phyloP scores from a whole-genome alignment of 2,797 vertebrate genomes.

The Dallia pectoralis region DNA sequence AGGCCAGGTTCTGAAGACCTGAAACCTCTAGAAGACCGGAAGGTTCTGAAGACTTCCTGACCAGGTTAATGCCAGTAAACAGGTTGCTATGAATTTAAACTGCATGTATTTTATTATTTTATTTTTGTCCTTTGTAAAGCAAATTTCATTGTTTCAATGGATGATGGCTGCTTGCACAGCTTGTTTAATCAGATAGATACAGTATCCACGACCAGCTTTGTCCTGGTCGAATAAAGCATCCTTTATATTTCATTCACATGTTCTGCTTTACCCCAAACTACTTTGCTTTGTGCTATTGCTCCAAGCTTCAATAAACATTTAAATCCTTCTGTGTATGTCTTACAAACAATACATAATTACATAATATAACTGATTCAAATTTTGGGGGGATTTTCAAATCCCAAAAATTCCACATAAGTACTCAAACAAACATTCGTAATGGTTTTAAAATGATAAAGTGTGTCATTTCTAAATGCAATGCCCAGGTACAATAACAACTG shows the following conservation, averaged over 20 bases:
- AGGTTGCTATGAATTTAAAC: too few relatives aligned
- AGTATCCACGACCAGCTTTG: conserved; percentile 40
- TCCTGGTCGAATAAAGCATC: conserved; percentile 47
- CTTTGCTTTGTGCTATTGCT: conserved; percentile 49
- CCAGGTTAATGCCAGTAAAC: too few relatives aligned
- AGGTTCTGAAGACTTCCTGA: too few relatives aligned
- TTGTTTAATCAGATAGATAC: neutral
- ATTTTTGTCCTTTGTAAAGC: too few relatives aligned
- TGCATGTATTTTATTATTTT: too few relatives aligned
- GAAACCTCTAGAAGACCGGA: too few relatives aligned
- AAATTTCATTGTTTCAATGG: too few relatives aligned
- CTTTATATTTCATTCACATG: conserved; percentile 60
- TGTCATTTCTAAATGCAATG: conserved; percentile 28
- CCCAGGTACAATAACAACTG: conserved; percentile 12
- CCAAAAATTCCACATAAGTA: conserved; percentile 35
- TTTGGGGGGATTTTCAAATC: conserved; percentile 40
- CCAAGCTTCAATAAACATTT: conserved; percentile 32
- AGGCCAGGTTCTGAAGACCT: too few relatives aligned
- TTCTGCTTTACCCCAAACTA: conserved; percentile 53
- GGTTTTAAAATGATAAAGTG: conserved; percentile 28
- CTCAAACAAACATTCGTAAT: conserved; percentile 51
- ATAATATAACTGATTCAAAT: conserved; percentile 30
- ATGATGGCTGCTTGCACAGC: conserved; percentile 59
- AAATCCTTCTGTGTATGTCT: conserved; percentile 40
- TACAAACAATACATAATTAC: conserved; percentile 56